Evolutionary conservation across 2,888 invertebrate species (phyloP).

Genomic region (Xiphydria camelus): DNA sequence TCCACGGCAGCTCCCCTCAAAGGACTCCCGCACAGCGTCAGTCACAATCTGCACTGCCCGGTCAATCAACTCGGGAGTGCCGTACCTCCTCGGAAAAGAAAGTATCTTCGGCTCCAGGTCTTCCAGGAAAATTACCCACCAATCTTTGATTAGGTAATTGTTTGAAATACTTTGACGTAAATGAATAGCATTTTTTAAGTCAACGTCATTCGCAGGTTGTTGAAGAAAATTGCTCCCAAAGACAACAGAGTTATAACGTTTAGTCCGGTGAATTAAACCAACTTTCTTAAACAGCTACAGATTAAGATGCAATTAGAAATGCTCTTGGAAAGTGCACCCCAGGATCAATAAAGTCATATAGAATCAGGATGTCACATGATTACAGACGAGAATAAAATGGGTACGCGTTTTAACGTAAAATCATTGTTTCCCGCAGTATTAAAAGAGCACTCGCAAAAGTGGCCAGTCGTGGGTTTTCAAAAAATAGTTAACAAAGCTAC

Average conservation of each 20-base stretch:
- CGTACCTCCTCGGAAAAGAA: too few relatives aligned
- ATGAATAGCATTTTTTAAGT: too few relatives aligned
- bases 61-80: too few relatives aligned
- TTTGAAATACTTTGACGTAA: too few relatives aligned
- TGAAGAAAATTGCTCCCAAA: slow-evolving; percentile 66
- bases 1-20: too few relatives aligned
- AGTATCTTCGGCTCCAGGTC: too few relatives aligned
- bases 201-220: too few relatives aligned
- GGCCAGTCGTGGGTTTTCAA: slow-evolving; percentile 75
- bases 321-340: slow-evolving; percentile 63
- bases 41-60: too few relatives aligned
- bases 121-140: too few relatives aligned
- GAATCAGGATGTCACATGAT: slow-evolving; percentile 82
- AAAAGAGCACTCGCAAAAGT: slow-evolving; percentile 66
- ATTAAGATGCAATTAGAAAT: slow-evolving; percentile 75
- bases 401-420: slow-evolving; percentile 87
- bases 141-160: too few relatives aligned
- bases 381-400: slow-evolving; percentile 84
- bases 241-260: slow-evolving; percentile 66
- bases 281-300: slow-evolving; percentile 81
- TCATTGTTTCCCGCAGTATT: slow-evolving; percentile 79
- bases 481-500: too few relatives aligned
- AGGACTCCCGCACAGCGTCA: too few relatives aligned
- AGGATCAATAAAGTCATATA: slow-evolving; percentile 65
- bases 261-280: slow-evolving; percentile 86